Conservation (phyloP, 2,797 vertebrate species). For the Melanotaenia boesemani region DNA sequence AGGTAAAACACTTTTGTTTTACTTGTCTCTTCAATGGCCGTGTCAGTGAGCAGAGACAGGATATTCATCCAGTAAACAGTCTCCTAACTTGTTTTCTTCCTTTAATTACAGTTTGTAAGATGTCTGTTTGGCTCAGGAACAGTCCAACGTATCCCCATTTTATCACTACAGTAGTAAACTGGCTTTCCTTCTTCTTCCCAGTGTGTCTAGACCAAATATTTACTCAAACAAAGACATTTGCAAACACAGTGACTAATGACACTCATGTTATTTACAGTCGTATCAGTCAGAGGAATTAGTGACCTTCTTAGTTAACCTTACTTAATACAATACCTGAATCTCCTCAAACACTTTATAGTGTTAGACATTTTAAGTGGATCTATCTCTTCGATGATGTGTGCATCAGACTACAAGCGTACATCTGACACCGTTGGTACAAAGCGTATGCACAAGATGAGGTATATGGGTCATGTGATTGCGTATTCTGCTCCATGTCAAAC, state of each 20-base stretch:
- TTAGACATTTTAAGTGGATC: background rate
- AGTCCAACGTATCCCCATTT: background rate
- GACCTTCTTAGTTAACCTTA: background rate
- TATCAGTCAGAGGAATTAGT: constrained; percentile 15
- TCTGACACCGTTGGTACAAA: constrained; percentile 21
- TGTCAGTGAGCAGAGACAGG: constrained; percentile 2
- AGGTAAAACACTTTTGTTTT: background rate
- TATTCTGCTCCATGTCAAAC: constrained; percentile 5
- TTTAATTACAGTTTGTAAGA: constrained; percentile 6
- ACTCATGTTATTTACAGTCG: constrained; percentile 7
- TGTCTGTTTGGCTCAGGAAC: background rate
- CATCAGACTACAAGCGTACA: constrained; percentile 4
- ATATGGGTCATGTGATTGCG: background rate
- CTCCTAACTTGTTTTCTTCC: background rate
- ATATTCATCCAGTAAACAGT: background rate
- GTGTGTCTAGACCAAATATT: constrained; percentile 49
- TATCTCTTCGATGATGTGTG: constrained; percentile 2
- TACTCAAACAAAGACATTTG: constrained; percentile 40
- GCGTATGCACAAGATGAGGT: background rate
- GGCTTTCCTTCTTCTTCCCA: background rate
- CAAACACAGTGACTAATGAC: constrained; percentile 37
- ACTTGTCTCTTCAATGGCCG: background rate
- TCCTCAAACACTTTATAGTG: background rate
- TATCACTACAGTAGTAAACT: background rate
- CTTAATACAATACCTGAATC: background rate